phyloP scores from a whole-genome alignment of 1,140 invertebrate species.

The Drosophila rhopaloa region DNA sequence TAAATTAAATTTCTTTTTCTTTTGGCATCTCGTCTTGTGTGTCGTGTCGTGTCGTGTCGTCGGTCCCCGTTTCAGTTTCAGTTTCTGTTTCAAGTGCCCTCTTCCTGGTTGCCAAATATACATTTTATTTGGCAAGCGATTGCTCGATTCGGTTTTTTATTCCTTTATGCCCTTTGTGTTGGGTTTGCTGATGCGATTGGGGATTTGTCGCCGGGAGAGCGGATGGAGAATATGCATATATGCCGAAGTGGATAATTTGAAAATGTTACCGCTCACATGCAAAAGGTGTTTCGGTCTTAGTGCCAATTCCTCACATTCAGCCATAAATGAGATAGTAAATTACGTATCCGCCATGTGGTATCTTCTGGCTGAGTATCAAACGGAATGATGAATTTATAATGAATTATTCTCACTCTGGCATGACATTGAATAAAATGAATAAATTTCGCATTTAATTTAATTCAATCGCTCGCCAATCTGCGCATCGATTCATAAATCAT shows the following conservation, averaged over 20 bases:
- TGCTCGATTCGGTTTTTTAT: conserved; percentile 65
- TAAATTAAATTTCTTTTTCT: conserved; percentile 82
- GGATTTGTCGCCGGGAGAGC: conserved; percentile 45
- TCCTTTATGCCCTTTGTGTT: conserved; percentile 61
- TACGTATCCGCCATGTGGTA: conserved; percentile 28
- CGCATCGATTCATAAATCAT: conserved; percentile 46
- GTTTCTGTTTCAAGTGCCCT: conserved; percentile 67
- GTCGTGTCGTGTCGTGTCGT: conserved; percentile 5
- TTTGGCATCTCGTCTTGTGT: conserved; percentile 40
- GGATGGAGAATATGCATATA: not conserved
- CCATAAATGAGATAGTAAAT: conserved; percentile 40
- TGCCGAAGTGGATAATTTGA: conserved; percentile 10
- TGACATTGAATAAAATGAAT: conserved; percentile 38
- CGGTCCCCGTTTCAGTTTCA: conserved; percentile 6
- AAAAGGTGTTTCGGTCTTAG: conserved; percentile 15
- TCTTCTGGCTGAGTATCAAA: conserved; percentile 3
- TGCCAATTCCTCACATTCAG: conserved; percentile 14
- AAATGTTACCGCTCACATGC: conserved; percentile 6
- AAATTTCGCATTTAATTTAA: conserved; percentile 49
- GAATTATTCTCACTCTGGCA: conserved; percentile 30
- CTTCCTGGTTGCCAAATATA: conserved; percentile 57
- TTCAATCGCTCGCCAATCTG: conserved; percentile 33
- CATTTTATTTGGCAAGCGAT: conserved; percentile 68
- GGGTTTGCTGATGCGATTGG: conserved; percentile 56
- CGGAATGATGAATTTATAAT: conserved; percentile 42